Evolutionary conservation across 2,797 vertebrate genomes (phyloP), one percentile per base, ranked within the genome.

Genomic region (Protonibea diacanthus): DNA sequence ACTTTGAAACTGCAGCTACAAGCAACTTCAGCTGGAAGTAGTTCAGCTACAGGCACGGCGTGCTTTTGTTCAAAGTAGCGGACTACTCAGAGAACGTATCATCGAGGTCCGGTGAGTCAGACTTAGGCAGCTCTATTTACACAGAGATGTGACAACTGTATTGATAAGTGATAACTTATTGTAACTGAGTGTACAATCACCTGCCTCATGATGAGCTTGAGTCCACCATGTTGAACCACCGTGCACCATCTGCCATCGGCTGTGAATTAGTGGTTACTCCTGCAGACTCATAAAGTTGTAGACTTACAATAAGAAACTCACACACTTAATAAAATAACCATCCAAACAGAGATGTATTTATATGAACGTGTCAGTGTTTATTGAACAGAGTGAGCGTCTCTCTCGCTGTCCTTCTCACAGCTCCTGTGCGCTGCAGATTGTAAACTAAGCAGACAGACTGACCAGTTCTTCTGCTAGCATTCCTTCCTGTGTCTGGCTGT

Each of bases 401-500:
- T 27, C 6, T 27, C 6, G 23, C 21, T 15, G 52, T 52, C 13
- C 51, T 52, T 20, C n/a, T 49, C 27, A 21, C 42, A 44, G 53
- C 45, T 53, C 20, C 23, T 21, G 68, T 61, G 25, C 15, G 6
- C 40, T 66, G 27, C 59, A 68, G 17, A 59, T 42, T 67, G 52
- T 76, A 58, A 53, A 74, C 29, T 45, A 2, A 44, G 59, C 72
- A 62, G 73, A 64, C 42, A 14, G 57, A 6, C 58, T 21, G 15
- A 74, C 58, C 66, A 29, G 71, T 76, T 73, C 2, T 61, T 76
- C 71, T 62, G 18, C 38, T 23, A 1, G 55, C 53, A 62, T 58
- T 70, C 65, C 51, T 45, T 47, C 17, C 40, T 40, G 49, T 21
- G 60, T 64, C 42, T 74, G 73, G 27, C 65, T 76, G 63, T 40